Conservation (phyloP, 2,888 invertebrate species). For the Ochropleura leucogaster region DNA sequence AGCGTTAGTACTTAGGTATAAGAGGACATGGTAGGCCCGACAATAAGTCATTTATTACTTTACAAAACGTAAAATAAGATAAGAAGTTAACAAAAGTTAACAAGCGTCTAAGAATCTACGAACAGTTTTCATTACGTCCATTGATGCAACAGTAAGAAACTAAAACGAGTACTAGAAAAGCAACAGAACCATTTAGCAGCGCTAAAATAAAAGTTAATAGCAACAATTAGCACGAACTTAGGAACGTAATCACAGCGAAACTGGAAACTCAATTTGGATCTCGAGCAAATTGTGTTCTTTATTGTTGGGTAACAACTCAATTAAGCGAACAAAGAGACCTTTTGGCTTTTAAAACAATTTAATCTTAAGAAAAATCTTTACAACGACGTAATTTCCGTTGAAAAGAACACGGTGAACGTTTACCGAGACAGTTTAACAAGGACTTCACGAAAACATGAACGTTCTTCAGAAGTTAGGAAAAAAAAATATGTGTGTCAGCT, state of each 20-base stretch:
- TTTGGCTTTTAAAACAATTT: slow-evolving; percentile 28
- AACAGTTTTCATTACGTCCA: background rate
- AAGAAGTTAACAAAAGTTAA: no score
- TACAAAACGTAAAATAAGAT: no score
- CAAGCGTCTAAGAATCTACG: no score
- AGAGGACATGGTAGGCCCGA: no score
- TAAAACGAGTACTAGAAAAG: background rate
- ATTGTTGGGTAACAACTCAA: slow-evolving; percentile 49
- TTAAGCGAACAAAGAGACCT: slow-evolving; percentile 39
- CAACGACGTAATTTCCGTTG: slow-evolving; percentile 5
- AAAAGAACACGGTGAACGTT: background rate
- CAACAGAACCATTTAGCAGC: slow-evolving; percentile 15
- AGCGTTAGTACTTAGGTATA: no score
- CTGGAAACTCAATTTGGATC: slow-evolving; percentile 49
- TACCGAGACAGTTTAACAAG: background rate
- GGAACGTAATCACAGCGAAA: slow-evolving; percentile 33
- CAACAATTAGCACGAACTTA: slow-evolving; percentile 41
- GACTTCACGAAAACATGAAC: background rate
- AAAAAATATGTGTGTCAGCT: no score
- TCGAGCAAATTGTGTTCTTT: slow-evolving; percentile 38
- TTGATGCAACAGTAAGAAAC: slow-evolving; percentile 7
- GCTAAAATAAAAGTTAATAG: slow-evolving; percentile 39
- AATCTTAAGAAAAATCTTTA: slow-evolving; percentile 11
- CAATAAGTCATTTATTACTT: no score
- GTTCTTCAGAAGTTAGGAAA: background rate